A percentile compares a stretch with the other conserved stretches of the same genome.
These are phyloP conservation scores for Drosophila oshimai DNA, from an alignment of 1,140 invertebrate species.

Conservation along the genomic window DNA sequence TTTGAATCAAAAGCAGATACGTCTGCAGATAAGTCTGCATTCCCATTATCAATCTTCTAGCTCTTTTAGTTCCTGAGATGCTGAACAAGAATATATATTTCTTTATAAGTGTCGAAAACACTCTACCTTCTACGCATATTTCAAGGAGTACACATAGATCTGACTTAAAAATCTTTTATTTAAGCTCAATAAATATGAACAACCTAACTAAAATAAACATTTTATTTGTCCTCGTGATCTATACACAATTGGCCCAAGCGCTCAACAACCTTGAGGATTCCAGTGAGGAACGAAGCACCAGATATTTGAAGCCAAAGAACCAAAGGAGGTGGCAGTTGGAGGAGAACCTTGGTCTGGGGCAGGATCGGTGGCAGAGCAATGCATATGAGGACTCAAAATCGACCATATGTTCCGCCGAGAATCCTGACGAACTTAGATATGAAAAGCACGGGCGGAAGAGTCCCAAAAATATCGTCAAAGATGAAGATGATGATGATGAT, in stretches of 20 bases:
- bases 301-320: background rate
- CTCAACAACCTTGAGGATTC: background rate
- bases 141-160: too few relatives aligned
- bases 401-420: slow-evolving; percentile 20
- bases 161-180: too few relatives aligned
- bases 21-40: too few relatives aligned
- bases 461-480: background rate
- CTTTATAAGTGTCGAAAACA: too few relatives aligned
- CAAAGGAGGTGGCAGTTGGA: background rate
- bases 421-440: background rate
- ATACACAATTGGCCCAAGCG: background rate
- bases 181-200: too few relatives aligned
- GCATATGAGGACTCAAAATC: background rate
- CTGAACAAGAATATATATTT: too few relatives aligned
- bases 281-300: background rate
- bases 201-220: too few relatives aligned
- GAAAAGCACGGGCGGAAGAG: background rate
- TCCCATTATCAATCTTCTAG: too few relatives aligned
- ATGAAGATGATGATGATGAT: slow-evolving; percentile 21
- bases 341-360: background rate
- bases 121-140: too few relatives aligned
- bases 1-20: too few relatives aligned
- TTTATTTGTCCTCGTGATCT: too few relatives aligned
- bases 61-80: too few relatives aligned
- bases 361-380: background rate